These are phyloP conservation scores for Apocheima hispidaria DNA, from an alignment of 2,888 invertebrate species.

Conservation along the genomic window DNA sequence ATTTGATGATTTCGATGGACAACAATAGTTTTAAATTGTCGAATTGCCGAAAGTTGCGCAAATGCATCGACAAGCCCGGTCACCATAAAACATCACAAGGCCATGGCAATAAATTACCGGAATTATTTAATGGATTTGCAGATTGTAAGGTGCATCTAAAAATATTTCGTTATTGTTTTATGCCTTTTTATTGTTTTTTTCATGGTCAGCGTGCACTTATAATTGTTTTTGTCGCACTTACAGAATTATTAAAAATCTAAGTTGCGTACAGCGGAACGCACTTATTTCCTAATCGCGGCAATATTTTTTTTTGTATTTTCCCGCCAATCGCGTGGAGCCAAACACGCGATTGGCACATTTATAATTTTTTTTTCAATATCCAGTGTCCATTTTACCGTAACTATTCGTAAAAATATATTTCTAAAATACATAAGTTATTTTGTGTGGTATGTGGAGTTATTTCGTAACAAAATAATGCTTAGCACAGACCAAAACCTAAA, in stretches of 20 bases:
- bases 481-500: constrained; percentile 6
- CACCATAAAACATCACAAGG: constrained; percentile 19
- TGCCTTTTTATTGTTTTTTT: constrained; percentile 5
- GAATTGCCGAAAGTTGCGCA: constrained; percentile 15
- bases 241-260: background rate
- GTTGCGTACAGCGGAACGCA: constrained; percentile 19
- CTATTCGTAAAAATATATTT: too few species aligned
- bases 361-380: too few species aligned
- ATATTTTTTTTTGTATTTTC: background rate
- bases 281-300: background rate
- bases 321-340: too few species aligned
- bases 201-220: constrained; percentile 1
- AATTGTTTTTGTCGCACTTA: background rate
- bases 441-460: background rate
- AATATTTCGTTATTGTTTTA: constrained; percentile 9
- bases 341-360: too few species aligned
- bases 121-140: constrained; percentile 19
- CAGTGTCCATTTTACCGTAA: too few species aligned
- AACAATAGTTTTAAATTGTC: constrained; percentile 8
- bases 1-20: constrained; percentile 3
- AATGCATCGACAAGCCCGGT: constrained; percentile 16
- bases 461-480: constrained; percentile 19
- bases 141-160: constrained; percentile 15
- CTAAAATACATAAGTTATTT: background rate
- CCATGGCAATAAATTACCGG: constrained; percentile 4